Evolutionary conservation across 2,113 vertebrate genomes (phyloP).

Genomic region (Oryzias celebensis): DNA sequence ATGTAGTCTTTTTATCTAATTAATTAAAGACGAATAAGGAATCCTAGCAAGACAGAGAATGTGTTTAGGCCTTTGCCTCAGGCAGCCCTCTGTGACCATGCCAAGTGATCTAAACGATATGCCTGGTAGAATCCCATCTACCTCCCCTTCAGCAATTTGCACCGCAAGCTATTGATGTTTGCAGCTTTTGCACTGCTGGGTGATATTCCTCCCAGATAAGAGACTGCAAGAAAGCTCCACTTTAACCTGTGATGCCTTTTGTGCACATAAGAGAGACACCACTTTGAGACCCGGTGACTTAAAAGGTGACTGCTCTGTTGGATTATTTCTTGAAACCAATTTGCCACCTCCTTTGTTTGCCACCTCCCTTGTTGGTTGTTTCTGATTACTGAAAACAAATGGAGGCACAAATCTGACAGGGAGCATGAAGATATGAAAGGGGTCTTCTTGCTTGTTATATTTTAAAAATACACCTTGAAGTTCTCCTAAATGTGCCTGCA

Average conservation of each 20-base stretch:
- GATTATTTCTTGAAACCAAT: slow-evolving; percentile 43
- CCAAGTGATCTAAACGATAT: slow-evolving; percentile 37
- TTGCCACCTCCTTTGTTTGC: slow-evolving; percentile 30
- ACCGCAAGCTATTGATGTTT: slow-evolving; percentile 52
- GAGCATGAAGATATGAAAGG: slow-evolving; percentile 39
- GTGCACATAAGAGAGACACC: slow-evolving; percentile 25
- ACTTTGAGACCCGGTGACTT: slow-evolving; percentile 26
- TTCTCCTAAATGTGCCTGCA: no score
- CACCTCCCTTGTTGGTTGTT: slow-evolving; percentile 29
- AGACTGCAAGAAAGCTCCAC: slow-evolving; percentile 31
- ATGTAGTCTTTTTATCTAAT: slow-evolving; percentile 42
- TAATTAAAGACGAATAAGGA: slow-evolving; percentile 62
- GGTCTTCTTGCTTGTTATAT: slow-evolving; percentile 7
- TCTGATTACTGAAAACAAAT: slow-evolving; percentile 52
- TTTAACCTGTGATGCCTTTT: slow-evolving; percentile 43
- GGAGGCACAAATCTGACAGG: slow-evolving; percentile 47
- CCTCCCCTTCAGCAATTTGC: slow-evolving; percentile 42
- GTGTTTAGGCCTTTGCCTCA: slow-evolving; percentile 34
- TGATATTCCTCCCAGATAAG: slow-evolving; percentile 38
- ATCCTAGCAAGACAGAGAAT: slow-evolving; percentile 8
- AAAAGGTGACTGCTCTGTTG: slow-evolving; percentile 28
- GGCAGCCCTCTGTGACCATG: slow-evolving; percentile 46
- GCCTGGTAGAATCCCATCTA: slow-evolving; percentile 53
- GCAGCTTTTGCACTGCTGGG: slow-evolving; percentile 21
- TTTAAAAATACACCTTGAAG: no score